These are phyloP conservation scores for Lagorchestes hirsutus DNA, from an alignment of 2,797 vertebrate genomes.

Conservation along the genomic window DNA sequence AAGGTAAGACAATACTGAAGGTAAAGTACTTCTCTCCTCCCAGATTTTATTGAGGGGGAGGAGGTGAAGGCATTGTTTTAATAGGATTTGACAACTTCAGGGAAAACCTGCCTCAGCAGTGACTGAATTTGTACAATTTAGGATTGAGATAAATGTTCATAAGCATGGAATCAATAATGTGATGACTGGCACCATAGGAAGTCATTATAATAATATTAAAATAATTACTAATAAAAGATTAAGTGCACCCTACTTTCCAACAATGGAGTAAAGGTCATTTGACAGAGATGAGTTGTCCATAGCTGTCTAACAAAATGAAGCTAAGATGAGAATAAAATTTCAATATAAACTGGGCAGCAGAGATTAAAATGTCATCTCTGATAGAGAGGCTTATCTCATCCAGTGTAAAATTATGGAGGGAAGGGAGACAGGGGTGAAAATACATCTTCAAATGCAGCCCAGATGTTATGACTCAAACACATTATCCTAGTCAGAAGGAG, in stretches of 20 bases:
- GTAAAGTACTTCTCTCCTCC: conserved; percentile 51
- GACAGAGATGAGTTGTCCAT: not conserved
- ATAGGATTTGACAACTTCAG: conserved; percentile 55
- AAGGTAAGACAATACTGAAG: conserved; percentile 56
- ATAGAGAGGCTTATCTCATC: not conserved
- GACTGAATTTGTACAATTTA: not conserved
- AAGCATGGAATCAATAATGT: not conserved
- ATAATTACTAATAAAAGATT: conserved; percentile 8
- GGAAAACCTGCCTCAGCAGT: not conserved
- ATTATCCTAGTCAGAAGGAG: conserved; percentile 29
- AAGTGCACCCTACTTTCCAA: not conserved
- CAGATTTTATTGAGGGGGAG: not conserved
- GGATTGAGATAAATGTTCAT: not conserved
- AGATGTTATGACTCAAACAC: not conserved
- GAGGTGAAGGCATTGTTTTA: conserved; percentile 45
- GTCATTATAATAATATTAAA: not conserved
- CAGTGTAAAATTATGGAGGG: not conserved
- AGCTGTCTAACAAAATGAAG: not conserved
- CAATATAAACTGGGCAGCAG: not conserved
- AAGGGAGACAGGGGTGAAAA: not conserved
- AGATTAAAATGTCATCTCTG: not conserved
- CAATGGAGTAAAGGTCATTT: not conserved
- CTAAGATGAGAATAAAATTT: conserved; percentile 2
- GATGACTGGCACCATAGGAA: not conserved
- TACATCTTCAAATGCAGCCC: not conserved